Conservation (phyloP, 2,113 vertebrate genomes). For the Melierax canorus region DNA sequence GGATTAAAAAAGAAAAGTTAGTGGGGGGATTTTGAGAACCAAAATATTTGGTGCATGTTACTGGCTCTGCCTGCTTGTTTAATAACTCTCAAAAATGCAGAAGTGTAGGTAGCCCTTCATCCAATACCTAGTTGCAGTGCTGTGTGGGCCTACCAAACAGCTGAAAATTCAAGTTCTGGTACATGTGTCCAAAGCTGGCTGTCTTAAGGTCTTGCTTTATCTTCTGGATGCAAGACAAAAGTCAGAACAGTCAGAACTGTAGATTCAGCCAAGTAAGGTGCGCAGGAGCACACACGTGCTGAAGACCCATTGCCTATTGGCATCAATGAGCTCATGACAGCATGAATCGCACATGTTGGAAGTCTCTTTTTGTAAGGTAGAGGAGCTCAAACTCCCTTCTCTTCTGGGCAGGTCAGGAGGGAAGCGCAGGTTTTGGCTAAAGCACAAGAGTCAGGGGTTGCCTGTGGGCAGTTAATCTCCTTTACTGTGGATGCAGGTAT, state of each 20-base stretch:
- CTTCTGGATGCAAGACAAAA: background rate
- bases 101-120: background rate
- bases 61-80: background rate
- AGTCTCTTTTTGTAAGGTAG: background rate
- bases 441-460: background rate
- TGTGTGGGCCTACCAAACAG: background rate
- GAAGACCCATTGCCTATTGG: background rate
- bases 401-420: background rate
- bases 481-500: background rate
- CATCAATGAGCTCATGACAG: accelerated
- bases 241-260: background rate
- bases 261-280: background rate
- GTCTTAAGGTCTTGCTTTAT: background rate
- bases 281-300: background rate
- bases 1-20: background rate
- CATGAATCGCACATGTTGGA: accelerated
- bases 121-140: too few relatives aligned
- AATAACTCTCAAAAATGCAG: background rate
- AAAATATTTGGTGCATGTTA: background rate
- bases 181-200: background rate
- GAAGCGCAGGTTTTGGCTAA: background rate
- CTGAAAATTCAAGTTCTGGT: background rate
- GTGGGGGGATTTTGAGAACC: background rate
- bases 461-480: background rate
- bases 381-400: background rate